phyloP scores from a whole-genome alignment of 1,140 invertebrate species.

The Ceratina australensis region DNA sequence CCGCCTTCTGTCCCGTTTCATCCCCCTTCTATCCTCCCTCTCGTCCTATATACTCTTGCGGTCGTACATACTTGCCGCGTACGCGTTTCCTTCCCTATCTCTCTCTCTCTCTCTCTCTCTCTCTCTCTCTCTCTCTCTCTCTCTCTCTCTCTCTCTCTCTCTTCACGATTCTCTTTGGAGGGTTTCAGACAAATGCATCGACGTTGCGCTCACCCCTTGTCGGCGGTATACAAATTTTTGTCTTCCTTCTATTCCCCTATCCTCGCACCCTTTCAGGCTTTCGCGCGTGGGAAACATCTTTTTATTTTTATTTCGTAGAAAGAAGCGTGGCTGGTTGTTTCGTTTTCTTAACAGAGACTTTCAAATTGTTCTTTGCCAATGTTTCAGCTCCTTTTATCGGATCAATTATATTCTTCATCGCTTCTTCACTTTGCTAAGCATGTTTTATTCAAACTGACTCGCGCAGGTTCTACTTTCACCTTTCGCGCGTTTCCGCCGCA shows the following conservation, averaged over 20 bases:
- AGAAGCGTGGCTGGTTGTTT: too few species aligned
- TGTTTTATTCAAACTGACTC: too few species aligned
- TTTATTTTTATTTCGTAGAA: too few species aligned
- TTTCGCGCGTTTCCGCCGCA: constrained; percentile 1
- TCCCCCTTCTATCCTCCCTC: not conserved
- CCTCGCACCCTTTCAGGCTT: not conserved
- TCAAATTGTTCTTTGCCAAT: too few species aligned
- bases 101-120: not conserved
- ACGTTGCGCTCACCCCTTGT: not conserved
- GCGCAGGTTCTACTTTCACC: not conserved
- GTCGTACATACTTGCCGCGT: too few species aligned
- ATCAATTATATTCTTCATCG: too few species aligned
- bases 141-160: not conserved
- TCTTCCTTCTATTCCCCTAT: too few species aligned
- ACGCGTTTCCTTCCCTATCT: too few species aligned
- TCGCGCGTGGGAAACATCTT: not conserved
- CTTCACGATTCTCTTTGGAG: constrained; percentile 10
- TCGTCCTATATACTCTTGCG: too few species aligned
- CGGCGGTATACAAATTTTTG: constrained; percentile 1
- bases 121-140: not conserved
- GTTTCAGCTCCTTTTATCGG: too few species aligned
- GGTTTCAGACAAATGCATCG: constrained; percentile 22
- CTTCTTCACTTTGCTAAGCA: too few species aligned
- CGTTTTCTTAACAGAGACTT: too few species aligned
- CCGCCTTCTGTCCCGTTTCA: not conserved